Evolutionary conservation across 2,113 vertebrate species (phyloP), one percentile per base, ranked within the genome.

Genomic region (Chloroceryle aenea): DNA sequence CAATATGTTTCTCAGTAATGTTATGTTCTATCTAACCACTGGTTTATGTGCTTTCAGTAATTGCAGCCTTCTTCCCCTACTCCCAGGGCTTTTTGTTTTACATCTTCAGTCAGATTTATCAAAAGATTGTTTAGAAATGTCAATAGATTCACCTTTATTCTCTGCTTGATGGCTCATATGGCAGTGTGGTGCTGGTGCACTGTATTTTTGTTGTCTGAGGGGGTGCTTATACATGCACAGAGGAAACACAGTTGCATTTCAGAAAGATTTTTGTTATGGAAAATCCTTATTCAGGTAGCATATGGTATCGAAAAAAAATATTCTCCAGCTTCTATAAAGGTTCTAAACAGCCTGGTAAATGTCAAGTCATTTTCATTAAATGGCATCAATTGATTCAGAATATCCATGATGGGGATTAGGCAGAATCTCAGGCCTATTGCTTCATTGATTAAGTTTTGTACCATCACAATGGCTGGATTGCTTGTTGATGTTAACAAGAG

Each of bases 361-460:
- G 93, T 81, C 93, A 95, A 81, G 82, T n/a, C 13, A 53, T 90
- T 96, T 74, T 48, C 61, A 56, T 64, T 36, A 90, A 91, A 86
- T 34, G 64, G 27, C 75, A 77, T 27, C 72, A 59, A 47, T 80
- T 90, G 68, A 88, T 90, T 67, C 92, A 92, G 55, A 68, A 71
- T 66, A 94, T 91, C 85, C 85, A 30, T 10, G 75, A 43, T 21
- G 19, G 18, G 50, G 59, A 77, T 92, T 91, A 67, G 56, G 59
- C 80, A 67, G 45, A 67, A 87, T 84, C 29, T 94, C 55, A 67
- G 85, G 29, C 67, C 82, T 87, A 19, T 36, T 63, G 59, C 55
- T 80, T 88, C 63, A 86, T n/a, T 90, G 90, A 93, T 93, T 91
- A 48, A 75, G n/a, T 86, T 94, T 96, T 78, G 77, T 45, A 11